phyloP scores from a whole-genome alignment of 53 echinoderm and acorn worm genomes.

The Arbacia lixula region DNA sequence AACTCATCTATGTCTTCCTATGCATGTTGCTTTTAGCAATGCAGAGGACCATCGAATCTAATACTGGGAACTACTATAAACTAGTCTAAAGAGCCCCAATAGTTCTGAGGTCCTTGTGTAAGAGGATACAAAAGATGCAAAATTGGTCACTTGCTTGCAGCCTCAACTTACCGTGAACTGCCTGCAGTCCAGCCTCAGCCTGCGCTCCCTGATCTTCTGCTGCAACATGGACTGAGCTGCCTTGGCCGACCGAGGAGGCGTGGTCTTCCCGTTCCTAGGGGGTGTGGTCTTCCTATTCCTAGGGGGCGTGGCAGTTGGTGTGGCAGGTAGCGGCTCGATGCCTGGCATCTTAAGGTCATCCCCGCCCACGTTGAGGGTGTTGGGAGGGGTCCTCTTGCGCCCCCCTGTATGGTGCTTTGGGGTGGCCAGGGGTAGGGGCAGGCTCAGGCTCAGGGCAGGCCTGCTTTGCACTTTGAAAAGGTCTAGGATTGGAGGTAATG shows the following conservation, averaged over 20 bases:
- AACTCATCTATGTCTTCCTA: too few relatives aligned
- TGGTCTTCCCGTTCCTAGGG: constrained; percentile 11
- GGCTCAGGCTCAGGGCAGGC: constrained; percentile 11
- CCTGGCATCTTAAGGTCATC: constrained; percentile 71
- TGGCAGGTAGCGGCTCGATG: constrained; percentile 64
- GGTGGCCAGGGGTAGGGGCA: neutral
- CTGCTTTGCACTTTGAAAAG: constrained; percentile 69
- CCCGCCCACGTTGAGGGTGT: neutral
- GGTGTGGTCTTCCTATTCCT: neutral
- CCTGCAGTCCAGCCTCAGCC: constrained; percentile 33
- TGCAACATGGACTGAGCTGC: constrained; percentile 14
- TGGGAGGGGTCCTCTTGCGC: constrained; percentile 36
- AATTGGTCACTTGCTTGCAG: too few relatives aligned
- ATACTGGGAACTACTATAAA: too few relatives aligned
- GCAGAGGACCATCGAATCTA: too few relatives aligned
- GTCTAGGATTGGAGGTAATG: constrained; percentile 80
- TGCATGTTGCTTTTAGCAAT: too few relatives aligned
- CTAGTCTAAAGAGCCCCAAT: too few relatives aligned
- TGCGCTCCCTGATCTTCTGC: constrained; percentile 49
- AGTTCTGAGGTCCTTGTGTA: too few relatives aligned
- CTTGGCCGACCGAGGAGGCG: constrained; percentile 15
- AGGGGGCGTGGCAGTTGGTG: constrained; percentile 28
- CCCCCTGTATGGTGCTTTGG: constrained; percentile 10
- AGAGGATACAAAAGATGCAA: too few relatives aligned
- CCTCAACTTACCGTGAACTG: constrained; percentile 32